Conservation (phyloP, 2,113 vertebrate species). For the Ceyx margarethae region DNA sequence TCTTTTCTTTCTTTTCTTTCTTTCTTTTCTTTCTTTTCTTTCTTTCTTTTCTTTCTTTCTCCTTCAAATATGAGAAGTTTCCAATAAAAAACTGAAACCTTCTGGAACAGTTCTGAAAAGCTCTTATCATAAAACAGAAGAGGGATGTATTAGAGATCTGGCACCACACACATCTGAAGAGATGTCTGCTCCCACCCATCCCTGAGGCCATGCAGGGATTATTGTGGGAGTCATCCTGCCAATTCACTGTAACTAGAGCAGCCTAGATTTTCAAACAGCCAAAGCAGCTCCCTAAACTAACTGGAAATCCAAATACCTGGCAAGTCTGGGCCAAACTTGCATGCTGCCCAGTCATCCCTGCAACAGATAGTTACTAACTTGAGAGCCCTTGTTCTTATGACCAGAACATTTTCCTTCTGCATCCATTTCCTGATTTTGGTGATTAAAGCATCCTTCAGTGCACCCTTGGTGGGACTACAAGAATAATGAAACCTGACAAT, state of each 20-base stretch:
- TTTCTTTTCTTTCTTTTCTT: too few species aligned
- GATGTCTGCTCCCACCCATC: not conserved
- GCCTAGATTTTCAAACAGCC: not conserved
- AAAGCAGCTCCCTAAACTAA: not conserved
- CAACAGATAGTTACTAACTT: not conserved
- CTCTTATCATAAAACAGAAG: not conserved
- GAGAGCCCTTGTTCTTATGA: not conserved
- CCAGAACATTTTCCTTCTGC: not conserved
- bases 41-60: not conserved
- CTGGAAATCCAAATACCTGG: not conserved
- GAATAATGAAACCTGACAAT: not conserved
- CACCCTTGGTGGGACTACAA: not conserved
- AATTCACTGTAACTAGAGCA: not conserved
- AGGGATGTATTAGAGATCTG: not conserved
- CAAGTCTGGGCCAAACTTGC: constrained; percentile 23
- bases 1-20: too few species aligned
- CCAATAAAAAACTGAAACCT: not conserved
- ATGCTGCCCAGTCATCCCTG: not conserved
- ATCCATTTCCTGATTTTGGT: not conserved
- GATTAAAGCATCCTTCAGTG: not conserved
- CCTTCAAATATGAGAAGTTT: not conserved
- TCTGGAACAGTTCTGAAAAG: constrained; percentile 1
- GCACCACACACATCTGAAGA: not conserved
- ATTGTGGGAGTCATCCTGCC: not conserved
- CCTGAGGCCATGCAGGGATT: constrained; percentile 2